Conservation (phyloP, 2,888 invertebrate genomes). For the Pristionchus arcanus region DNA sequence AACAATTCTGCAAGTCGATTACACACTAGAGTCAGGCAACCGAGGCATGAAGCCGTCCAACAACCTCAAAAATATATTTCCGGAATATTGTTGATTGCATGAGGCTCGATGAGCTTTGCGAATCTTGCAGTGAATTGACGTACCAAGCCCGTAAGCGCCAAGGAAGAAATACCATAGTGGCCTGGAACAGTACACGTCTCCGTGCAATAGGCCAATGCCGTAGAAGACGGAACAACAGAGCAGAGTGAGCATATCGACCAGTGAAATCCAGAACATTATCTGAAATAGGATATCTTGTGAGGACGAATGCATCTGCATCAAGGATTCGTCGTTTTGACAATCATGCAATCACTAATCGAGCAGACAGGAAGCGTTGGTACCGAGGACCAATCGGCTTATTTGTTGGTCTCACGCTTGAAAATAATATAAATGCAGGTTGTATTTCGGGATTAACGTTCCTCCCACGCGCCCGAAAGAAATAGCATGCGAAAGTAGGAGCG, state of each 20-base stretch:
- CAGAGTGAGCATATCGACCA: not conserved
- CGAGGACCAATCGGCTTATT: no score
- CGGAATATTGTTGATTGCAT: not conserved
- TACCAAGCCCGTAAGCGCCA: conserved; percentile 1
- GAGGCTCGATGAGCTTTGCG: no score
- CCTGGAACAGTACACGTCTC: not conserved
- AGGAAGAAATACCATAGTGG: conserved; percentile 4
- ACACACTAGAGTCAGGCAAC: not conserved
- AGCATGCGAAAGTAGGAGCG: no score
- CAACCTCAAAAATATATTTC: not conserved
- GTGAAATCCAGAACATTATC: not conserved
- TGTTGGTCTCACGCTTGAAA: no score
- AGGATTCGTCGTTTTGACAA: not conserved
- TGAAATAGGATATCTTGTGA: no score
- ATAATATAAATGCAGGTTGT: no score
- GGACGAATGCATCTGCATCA: no score
- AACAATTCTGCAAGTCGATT: conserved; percentile 28
- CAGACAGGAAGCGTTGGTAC: no score
- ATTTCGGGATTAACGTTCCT: no score
- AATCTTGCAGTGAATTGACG: not conserved
- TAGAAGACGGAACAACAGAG: not conserved
- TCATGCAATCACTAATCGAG: not conserved
- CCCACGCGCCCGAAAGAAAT: no score
- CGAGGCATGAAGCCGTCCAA: not conserved
- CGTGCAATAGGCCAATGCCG: not conserved